phyloP scores from a whole-genome alignment of 2,888 invertebrate species.

The Temnothorax rugatulus region DNA sequence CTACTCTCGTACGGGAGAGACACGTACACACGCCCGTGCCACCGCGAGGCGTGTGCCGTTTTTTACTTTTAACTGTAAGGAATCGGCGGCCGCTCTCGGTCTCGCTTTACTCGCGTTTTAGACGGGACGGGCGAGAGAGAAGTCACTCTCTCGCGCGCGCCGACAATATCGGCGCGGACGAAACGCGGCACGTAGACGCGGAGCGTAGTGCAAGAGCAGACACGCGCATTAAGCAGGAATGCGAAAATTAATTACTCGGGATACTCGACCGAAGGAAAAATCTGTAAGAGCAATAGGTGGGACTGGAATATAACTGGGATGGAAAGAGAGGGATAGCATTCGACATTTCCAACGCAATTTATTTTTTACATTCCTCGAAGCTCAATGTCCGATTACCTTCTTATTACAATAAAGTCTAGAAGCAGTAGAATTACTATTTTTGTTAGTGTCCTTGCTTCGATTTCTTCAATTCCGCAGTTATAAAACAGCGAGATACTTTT shows the following conservation, averaged over 20 bases:
- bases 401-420: background rate
- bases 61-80: slow-evolving; percentile 69
- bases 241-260: slow-evolving; percentile 39
- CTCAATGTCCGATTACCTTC: background rate
- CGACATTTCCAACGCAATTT: background rate
- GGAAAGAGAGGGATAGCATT: background rate
- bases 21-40: slow-evolving; percentile 76
- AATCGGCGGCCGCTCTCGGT: slow-evolving; percentile 64
- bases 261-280: background rate
- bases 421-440: background rate
- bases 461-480: background rate
- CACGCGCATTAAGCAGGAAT: slow-evolving; percentile 1
- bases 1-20: slow-evolving; percentile 71
- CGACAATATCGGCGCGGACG: slow-evolving; percentile 78
- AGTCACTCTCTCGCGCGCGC: slow-evolving; percentile 64
- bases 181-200: background rate
- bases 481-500: background rate
- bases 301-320: background rate
- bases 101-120: slow-evolving; percentile 66
- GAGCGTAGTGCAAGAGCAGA: background rate
- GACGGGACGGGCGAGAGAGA: slow-evolving; percentile 60
- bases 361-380: background rate
- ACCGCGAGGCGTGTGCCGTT: slow-evolving; percentile 85
- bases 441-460: background rate
- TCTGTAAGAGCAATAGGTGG: background rate